Conservation (phyloP, 2,888 invertebrate species). For the Drosophila histrio region DNA sequence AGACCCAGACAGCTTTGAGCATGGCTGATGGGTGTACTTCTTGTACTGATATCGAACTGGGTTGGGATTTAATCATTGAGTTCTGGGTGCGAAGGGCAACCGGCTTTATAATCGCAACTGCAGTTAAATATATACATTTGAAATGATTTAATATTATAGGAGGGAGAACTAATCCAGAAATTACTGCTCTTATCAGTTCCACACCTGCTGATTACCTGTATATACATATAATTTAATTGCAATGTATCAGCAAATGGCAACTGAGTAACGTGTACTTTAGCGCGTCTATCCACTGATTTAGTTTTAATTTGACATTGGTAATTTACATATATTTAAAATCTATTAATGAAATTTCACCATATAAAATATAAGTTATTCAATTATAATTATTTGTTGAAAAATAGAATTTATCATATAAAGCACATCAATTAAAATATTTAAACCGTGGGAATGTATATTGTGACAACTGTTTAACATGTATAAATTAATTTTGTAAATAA, state of each 20-base stretch:
- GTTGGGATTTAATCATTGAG: conserved; percentile 15
- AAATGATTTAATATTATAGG: conserved; percentile 82
- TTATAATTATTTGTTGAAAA: no score
- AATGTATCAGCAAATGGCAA: not conserved
- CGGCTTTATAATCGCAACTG: conserved; percentile 13
- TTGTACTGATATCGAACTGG: conserved; percentile 32
- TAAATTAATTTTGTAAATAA: no score
- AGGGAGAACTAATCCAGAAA: conserved; percentile 84
- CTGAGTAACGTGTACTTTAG: not conserved
- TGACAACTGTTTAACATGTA: no score
- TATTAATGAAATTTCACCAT: not conserved
- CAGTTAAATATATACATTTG: conserved; percentile 19
- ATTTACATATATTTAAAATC: not conserved
- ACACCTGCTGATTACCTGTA: conserved; percentile 13
- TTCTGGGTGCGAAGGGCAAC: conserved; percentile 29
- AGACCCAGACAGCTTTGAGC: not conserved
- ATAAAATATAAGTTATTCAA: not conserved
- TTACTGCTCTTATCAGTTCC: conserved; percentile 9
- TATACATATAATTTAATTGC: conserved; percentile 8
- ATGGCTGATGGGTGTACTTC: conserved; percentile 7
- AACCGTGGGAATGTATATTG: no score
- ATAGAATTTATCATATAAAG: no score
- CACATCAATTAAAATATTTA: no score
- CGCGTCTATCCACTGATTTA: not conserved
- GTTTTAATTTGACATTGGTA: not conserved